Percentiles rank a stretch among this genome's conserved stretches.
Evolutionary conservation across 2,888 invertebrate genomes (phyloP).

Genomic region (Lasius platythorax): DNA sequence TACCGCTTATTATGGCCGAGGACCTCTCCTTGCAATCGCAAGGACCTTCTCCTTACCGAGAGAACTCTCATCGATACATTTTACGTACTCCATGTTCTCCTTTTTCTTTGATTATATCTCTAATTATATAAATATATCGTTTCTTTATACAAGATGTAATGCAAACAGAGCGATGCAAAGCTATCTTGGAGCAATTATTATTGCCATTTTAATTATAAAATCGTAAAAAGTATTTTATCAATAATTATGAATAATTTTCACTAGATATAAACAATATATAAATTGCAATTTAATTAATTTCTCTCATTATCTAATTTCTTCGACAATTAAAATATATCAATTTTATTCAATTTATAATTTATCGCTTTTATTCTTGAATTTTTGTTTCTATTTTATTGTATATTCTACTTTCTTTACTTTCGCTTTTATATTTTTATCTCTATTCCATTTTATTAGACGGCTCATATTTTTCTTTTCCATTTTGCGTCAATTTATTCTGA

Average conservation of each 20-base stretch:
- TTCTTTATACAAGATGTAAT: neutral
- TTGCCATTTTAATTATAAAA: neutral
- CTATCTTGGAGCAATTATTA: neutral
- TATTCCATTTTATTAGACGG: neutral
- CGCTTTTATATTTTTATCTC: neutral
- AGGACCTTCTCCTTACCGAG: slow-evolving; percentile 34
- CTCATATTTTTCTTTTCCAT: neutral
- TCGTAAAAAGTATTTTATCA: neutral
- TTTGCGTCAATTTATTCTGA: slow-evolving; percentile 14
- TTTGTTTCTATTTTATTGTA: neutral
- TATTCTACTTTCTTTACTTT: neutral
- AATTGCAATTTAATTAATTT: neutral
- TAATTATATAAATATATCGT: neutral
- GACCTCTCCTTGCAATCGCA: slow-evolving; percentile 53
- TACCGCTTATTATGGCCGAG: slow-evolving; percentile 56
- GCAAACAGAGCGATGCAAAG: neutral
- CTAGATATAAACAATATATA: neutral
- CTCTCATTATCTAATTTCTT: neutral
- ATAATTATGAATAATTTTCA: neutral
- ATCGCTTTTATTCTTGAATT: neutral
- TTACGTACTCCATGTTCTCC: slow-evolving; percentile 19
- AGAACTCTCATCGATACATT: neutral
- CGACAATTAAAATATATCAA: neutral
- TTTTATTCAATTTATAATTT: neutral
- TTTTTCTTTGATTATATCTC: neutral